Evolutionary conservation across 2,888 invertebrate genomes (phyloP).

Genomic region (Lithophane leautieri): DNA sequence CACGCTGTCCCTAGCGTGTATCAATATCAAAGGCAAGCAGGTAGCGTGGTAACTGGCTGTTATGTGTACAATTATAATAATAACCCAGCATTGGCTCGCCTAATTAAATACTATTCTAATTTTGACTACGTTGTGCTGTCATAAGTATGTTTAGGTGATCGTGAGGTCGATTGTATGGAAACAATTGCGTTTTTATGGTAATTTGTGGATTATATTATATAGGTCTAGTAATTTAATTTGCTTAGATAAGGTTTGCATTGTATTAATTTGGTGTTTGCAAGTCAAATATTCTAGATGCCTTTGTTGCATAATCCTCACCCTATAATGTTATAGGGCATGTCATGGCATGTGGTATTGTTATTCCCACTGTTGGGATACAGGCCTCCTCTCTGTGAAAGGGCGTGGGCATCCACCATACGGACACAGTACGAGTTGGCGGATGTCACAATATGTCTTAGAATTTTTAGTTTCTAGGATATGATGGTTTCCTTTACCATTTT

Average conservation of each 20-base stretch:
- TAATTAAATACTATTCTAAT: conserved; percentile 66
- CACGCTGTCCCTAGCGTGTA: conserved; percentile 44
- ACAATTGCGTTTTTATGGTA: conserved; percentile 44
- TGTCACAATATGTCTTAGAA: too few relatives aligned
- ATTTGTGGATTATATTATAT: conserved; percentile 27
- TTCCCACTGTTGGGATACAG: too few relatives aligned
- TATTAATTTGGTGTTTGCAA: not conserved
- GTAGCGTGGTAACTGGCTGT: conserved; percentile 72
- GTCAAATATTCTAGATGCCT: not conserved
- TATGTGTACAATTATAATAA: conserved; percentile 70
- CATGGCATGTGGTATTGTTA: too few relatives aligned
- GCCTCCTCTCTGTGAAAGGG: too few relatives aligned
- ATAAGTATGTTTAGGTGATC: conserved; percentile 55
- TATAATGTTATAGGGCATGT: too few relatives aligned
- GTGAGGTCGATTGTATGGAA: conserved; percentile 33
- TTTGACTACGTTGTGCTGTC: conserved; percentile 44
- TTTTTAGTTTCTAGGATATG: too few relatives aligned
- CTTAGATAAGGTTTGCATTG: conserved; percentile 21
- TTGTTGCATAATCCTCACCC: too few relatives aligned
- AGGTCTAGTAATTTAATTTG: conserved; percentile 30
- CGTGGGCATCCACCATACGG: too few relatives aligned
- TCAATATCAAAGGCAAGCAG: conserved; percentile 69
- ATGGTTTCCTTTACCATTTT: too few relatives aligned
- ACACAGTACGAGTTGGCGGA: too few relatives aligned
- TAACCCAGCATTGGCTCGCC: conserved; percentile 60